Conservation (phyloP, 2,888 invertebrate species). For the Pammene fasciana region DNA sequence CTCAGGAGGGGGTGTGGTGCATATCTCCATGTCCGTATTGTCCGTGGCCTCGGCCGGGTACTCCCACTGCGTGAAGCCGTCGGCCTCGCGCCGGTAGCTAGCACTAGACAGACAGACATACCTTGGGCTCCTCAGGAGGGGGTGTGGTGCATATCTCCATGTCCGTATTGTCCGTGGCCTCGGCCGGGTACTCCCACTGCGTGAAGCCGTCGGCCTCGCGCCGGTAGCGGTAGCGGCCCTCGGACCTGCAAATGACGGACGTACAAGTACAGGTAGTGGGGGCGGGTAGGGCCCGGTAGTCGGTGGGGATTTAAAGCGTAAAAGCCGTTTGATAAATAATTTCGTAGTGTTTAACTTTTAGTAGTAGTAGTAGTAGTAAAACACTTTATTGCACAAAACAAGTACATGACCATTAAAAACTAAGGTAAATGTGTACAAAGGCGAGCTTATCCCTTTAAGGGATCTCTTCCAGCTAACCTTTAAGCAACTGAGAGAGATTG, state of each 20-base stretch:
- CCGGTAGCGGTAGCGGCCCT: slow-evolving; percentile 85
- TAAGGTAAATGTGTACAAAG: too few species aligned
- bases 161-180: slow-evolving; percentile 77
- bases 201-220: slow-evolving; percentile 81
- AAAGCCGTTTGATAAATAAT: not conserved
- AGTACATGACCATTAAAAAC: too few species aligned
- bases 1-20: slow-evolving; percentile 75
- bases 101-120: slow-evolving; percentile 33
- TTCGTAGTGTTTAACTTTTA: not conserved
- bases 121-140: slow-evolving; percentile 65
- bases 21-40: slow-evolving; percentile 82
- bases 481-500: too few species aligned
- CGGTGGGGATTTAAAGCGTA: slow-evolving; percentile 10
- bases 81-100: slow-evolving; percentile 51
- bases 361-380: too few species aligned
- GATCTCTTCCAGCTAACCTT: too few species aligned
- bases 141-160: slow-evolving; percentile 82
- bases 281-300: slow-evolving; percentile 45
- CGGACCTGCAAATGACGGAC: slow-evolving; percentile 73
- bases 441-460: too few species aligned
- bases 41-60: slow-evolving; percentile 80
- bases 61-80: slow-evolving; percentile 85
- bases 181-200: slow-evolving; percentile 85
- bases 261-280: slow-evolving; percentile 51
- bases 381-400: too few species aligned